These are phyloP conservation scores for Scortum barcoo DNA, from an alignment of 2,113 vertebrate species.

Conservation along the genomic window DNA sequence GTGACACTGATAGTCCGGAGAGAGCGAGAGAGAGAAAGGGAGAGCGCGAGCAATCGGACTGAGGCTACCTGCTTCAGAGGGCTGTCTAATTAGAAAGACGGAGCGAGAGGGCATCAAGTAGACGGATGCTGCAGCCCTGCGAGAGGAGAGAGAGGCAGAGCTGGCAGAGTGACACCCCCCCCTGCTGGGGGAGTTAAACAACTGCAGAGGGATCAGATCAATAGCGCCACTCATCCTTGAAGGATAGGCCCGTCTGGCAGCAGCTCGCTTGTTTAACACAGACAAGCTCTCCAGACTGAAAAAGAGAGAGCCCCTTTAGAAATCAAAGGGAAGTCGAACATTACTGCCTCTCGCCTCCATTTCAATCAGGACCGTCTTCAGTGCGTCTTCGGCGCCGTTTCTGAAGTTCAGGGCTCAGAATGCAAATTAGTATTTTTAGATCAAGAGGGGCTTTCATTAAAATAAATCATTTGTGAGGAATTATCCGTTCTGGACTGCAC, in stretches of 20 bases:
- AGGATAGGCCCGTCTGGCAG: slow-evolving; percentile 57
- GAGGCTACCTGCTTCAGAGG: slow-evolving; percentile 51
- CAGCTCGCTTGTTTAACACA: slow-evolving; percentile 59
- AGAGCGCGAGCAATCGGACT: slow-evolving; percentile 30
- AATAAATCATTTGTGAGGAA: slow-evolving; percentile 25
- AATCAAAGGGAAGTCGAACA: slow-evolving; percentile 59
- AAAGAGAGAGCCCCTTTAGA: slow-evolving; percentile 49
- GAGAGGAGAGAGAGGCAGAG: slow-evolving; percentile 27
- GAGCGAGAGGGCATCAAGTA: slow-evolving; percentile 38
- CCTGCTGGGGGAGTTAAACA: slow-evolving; percentile 68
- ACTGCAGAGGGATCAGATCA: slow-evolving; percentile 60
- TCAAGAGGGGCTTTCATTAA: slow-evolving; percentile 19
- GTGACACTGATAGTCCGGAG: slow-evolving; percentile 64
- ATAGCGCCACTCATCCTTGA: slow-evolving; percentile 61
- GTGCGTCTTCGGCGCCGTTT: not conserved
- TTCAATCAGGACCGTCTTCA: slow-evolving; percentile 42
- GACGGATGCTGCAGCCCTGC: slow-evolving; percentile 50
- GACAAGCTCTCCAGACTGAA: slow-evolving; percentile 59
- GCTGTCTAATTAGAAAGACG: slow-evolving; percentile 67
- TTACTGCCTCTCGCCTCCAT: slow-evolving; percentile 39
- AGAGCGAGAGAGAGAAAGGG: slow-evolving; percentile 22
- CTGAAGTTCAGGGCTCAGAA: slow-evolving; percentile 9
- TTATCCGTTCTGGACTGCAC: not conserved
- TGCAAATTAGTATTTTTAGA: slow-evolving; percentile 32
- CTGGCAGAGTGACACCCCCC: slow-evolving; percentile 67